Evolutionary conservation across 2,888 invertebrate species (phyloP).

Genomic region (Resseliella maxima): DNA sequence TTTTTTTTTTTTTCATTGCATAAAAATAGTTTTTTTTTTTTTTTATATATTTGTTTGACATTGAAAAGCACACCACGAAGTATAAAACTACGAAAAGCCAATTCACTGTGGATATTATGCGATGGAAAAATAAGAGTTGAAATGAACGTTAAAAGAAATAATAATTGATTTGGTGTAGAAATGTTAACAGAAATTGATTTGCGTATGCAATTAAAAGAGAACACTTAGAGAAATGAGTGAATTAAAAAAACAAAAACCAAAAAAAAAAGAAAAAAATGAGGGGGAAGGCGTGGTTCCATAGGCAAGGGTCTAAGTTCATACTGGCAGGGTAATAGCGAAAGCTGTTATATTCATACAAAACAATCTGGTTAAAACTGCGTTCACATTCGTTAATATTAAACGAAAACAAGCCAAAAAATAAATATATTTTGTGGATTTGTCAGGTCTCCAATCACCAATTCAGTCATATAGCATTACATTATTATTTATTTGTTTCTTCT

Average conservation of each 20-base stretch:
- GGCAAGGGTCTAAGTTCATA: constrained; percentile 57
- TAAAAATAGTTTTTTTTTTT: constrained; percentile 16
- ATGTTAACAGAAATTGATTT: background rate
- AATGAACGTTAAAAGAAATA: constrained; percentile 12
- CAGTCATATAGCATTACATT: background rate
- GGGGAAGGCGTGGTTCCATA: background rate
- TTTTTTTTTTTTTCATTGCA: background rate
- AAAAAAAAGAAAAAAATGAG: background rate
- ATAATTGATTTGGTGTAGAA: background rate
- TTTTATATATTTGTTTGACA: constrained; percentile 29
- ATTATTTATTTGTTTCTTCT: background rate
- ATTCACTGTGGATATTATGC: constrained; percentile 29
- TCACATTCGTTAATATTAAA: constrained; percentile 18
- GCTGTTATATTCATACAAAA: constrained; percentile 57
- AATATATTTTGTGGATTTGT: constrained; percentile 33
- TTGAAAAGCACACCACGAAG: constrained; percentile 45
- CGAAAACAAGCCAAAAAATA: constrained; percentile 29
- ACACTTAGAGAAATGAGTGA: background rate
- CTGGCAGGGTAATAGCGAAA: constrained; percentile 61
- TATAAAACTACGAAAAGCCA: constrained; percentile 39
- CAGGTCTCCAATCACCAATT: constrained; percentile 39
- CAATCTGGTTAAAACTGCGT: background rate
- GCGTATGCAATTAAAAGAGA: background rate
- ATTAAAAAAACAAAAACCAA: constrained; percentile 12
- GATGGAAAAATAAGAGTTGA: background rate